Conservation (phyloP, 2,797 vertebrate genomes). For the Mionectes olivaceus region DNA sequence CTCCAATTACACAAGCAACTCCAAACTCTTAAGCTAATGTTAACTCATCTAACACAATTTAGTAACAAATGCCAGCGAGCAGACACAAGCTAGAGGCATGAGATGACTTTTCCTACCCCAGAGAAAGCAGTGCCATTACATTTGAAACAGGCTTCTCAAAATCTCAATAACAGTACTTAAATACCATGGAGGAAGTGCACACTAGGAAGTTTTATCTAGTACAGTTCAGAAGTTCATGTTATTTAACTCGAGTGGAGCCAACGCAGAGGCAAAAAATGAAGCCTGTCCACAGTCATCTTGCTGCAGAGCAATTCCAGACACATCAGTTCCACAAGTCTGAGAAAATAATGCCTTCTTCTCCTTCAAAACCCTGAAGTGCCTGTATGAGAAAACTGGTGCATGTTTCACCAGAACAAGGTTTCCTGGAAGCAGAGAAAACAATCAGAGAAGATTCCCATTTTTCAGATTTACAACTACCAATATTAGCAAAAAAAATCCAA, state of each 20-base stretch:
- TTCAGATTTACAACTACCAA: neutral
- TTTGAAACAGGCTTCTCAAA: neutral
- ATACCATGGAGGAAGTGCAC: neutral
- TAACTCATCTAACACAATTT: neutral
- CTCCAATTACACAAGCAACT: neutral
- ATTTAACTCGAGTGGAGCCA: neutral
- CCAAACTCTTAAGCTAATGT: neutral
- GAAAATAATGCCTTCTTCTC: neutral
- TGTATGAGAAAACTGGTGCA: neutral
- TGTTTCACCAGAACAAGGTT: neutral
- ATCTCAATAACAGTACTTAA: neutral
- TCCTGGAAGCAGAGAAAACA: neutral
- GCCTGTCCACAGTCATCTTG: neutral
- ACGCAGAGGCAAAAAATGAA: neutral
- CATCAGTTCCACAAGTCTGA: rapidly evolving
- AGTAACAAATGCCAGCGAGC: rapidly evolving
- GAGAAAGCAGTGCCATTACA: neutral
- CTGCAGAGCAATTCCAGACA: neutral
- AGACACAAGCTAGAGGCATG: neutral
- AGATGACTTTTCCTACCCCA: neutral
- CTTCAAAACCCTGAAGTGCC: neutral
- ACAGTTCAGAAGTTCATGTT: neutral
- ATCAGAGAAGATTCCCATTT: neutral
- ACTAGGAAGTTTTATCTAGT: neutral
- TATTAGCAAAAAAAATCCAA: neutral